Evolutionary conservation across 2,113 vertebrate genomes (phyloP).

Genomic region (Perognathus longimembris): DNA sequence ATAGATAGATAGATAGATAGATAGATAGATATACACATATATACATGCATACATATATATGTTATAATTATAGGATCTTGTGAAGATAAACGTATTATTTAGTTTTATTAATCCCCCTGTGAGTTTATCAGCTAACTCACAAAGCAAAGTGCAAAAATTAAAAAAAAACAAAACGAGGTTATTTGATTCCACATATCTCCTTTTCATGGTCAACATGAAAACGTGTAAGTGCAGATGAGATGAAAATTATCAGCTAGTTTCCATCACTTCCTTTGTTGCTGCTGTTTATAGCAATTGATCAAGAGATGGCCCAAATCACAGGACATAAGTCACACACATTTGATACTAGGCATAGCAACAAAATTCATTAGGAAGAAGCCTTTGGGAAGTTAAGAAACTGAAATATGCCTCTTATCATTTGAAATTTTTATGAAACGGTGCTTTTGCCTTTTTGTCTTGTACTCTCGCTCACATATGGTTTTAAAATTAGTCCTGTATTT

Average conservation of each 20-base stretch:
- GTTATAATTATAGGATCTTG: neutral
- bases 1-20: no score
- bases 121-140: neutral
- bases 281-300: rapidly evolving
- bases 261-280: neutral
- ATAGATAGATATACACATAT: no score
- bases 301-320: neutral
- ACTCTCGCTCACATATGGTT: neutral
- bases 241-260: neutral
- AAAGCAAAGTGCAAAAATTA: neutral
- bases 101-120: neutral
- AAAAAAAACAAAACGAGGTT: neutral
- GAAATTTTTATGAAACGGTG: neutral
- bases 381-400: neutral
- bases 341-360: rapidly evolving
- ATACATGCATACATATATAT: no score
- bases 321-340: neutral
- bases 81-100: neutral
- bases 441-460: neutral
- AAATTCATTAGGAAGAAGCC: neutral
- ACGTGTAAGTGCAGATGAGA: neutral
- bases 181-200: neutral
- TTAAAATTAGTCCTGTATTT: neutral
- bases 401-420: neutral
- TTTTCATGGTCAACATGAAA: neutral